Conservation (phyloP, 2,888 invertebrate genomes). For the Drosophila multiciliata region DNA sequence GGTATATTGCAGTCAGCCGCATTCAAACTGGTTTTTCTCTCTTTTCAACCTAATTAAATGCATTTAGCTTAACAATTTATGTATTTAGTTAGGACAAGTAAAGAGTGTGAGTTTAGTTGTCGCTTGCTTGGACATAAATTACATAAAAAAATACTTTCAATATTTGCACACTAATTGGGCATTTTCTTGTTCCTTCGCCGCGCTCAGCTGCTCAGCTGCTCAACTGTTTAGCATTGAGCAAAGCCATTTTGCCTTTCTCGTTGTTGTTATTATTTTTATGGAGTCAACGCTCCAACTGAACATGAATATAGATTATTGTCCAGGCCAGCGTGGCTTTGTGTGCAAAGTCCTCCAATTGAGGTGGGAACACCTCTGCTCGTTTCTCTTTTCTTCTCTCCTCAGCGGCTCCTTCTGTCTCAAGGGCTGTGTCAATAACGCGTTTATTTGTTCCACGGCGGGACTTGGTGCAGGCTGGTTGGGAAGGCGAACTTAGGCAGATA, state of each 20-base stretch:
- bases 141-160: slow-evolving; percentile 62
- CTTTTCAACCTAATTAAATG: slow-evolving; percentile 7
- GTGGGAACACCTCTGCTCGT: background rate
- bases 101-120: slow-evolving; percentile 15
- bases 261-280: slow-evolving; percentile 2
- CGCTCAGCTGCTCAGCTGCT: background rate
- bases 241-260: slow-evolving; percentile 29
- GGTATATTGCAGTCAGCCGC: background rate
- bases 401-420: slow-evolving; percentile 60
- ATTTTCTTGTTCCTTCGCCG: slow-evolving; percentile 27
- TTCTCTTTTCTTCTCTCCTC: background rate
- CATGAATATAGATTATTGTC: slow-evolving; percentile 78
- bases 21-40: background rate
- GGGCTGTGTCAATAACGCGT: slow-evolving; percentile 71
- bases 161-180: slow-evolving; percentile 78
- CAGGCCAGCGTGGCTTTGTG: slow-evolving; percentile 11
- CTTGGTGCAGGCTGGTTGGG: background rate
- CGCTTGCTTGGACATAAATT: slow-evolving; percentile 39
- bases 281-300: slow-evolving; percentile 34
- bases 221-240: slow-evolving; percentile 39
- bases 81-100: slow-evolving; percentile 2
- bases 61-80: slow-evolving; percentile 23
- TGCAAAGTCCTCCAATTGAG: slow-evolving; percentile 2
- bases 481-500: background rate
- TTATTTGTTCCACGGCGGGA: slow-evolving; percentile 57